A percentile compares a stretch with the other conserved stretches of the same genome.
Evolutionary conservation across 2,797 vertebrate genomes (phyloP).

Genomic region (Basileuterus tristriatus): DNA sequence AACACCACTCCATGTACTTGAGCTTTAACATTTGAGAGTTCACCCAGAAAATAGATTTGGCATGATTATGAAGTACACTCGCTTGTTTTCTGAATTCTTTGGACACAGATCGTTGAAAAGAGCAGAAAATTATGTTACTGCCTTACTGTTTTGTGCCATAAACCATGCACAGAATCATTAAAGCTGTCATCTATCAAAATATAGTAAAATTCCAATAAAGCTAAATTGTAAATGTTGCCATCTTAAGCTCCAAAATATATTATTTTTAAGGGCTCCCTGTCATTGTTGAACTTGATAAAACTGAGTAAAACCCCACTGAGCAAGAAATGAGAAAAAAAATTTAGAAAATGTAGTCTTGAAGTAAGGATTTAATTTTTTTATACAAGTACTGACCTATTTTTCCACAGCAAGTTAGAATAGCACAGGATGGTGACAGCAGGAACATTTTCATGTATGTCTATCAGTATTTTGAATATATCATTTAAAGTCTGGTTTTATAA

Average conservation of each 20-base stretch:
- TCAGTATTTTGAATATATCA: neutral
- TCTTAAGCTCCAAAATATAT: slow-evolving; percentile 4
- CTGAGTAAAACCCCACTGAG: neutral
- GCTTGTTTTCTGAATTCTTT: slow-evolving; percentile 39
- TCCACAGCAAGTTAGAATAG: neutral
- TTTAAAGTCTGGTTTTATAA: neutral
- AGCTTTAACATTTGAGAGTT: slow-evolving; percentile 57
- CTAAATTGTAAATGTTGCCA: slow-evolving; percentile 22
- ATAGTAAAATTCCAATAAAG: slow-evolving; percentile 28
- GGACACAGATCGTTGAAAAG: neutral
- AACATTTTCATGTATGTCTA: neutral
- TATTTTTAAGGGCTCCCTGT: neutral
- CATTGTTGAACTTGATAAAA: slow-evolving; percentile 21
- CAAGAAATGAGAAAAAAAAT: neutral
- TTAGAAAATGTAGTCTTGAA: neutral
- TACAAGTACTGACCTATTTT: neutral
- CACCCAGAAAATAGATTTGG: slow-evolving; percentile 65
- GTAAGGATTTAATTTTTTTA: neutral
- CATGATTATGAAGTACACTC: neutral
- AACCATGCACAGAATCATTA: slow-evolving; percentile 37
- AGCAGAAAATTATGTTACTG: slow-evolving; percentile 15
- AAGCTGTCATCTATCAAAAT: slow-evolving; percentile 53
- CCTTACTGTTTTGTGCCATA: slow-evolving; percentile 5
- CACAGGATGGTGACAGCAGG: neutral
- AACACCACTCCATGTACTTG: slow-evolving; percentile 46